These are phyloP conservation scores for Luehdorfia chinensis DNA, from an alignment of 1,140 invertebrate genomes.

Conservation along the genomic window DNA sequence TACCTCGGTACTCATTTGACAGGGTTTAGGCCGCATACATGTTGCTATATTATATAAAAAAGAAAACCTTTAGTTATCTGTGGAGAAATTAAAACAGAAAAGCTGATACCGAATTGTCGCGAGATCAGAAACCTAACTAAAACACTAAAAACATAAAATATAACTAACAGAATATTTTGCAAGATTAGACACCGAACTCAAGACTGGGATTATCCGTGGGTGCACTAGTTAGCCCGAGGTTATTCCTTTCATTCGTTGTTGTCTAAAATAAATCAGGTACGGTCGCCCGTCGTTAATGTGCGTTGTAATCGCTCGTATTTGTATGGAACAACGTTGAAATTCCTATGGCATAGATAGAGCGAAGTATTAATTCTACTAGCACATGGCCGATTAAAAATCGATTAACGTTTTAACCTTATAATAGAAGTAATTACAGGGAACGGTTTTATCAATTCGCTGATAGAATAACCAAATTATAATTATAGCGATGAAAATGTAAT, in stretches of 20 bases:
- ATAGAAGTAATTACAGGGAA: too few species aligned
- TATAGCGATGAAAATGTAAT: too few species aligned
- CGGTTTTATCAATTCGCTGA: too few species aligned
- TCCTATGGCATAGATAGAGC: not conserved
- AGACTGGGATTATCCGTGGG: constrained; percentile 32
- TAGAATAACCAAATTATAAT: too few species aligned
- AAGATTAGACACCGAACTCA: constrained; percentile 24
- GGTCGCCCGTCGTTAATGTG: constrained; percentile 1
- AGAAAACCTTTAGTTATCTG: too few species aligned
- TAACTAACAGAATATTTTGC: constrained; percentile 64
- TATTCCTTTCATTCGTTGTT: constrained; percentile 54
- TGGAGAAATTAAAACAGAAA: not conserved
- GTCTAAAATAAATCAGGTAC: constrained; percentile 14
- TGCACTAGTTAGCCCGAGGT: constrained; percentile 31
- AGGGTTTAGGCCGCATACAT: too few species aligned
- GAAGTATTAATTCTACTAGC: too few species aligned
- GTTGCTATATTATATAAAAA: too few species aligned
- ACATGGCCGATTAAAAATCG: too few species aligned
- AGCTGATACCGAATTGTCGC: not conserved
- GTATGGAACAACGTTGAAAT: not conserved
- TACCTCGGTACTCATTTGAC: too few species aligned
- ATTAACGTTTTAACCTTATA: too few species aligned
- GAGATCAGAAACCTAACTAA: not conserved
- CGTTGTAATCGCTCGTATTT: not conserved
- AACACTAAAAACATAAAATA: not conserved